phyloP scores from a whole-genome alignment of 2,888 invertebrate species.

The Eilema griseolum region DNA sequence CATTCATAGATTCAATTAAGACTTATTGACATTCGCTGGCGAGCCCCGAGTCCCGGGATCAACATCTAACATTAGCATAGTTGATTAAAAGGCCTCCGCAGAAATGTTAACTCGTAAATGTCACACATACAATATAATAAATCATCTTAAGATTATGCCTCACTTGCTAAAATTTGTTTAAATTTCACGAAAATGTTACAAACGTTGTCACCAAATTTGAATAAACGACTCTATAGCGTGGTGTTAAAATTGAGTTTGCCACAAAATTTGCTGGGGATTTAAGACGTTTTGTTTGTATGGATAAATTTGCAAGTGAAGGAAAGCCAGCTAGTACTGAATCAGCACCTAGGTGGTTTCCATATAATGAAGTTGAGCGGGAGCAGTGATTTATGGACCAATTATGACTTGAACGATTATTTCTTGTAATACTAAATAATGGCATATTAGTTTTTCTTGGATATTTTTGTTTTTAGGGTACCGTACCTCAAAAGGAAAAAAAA shows the following conservation, averaged over 20 bases:
- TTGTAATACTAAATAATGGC: constrained; percentile 50
- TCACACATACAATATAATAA: constrained; percentile 84
- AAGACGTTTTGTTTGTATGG: constrained; percentile 49
- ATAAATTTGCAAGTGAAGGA: constrained; percentile 74
- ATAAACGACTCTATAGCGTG: constrained; percentile 46
- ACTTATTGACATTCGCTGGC: constrained; percentile 79
- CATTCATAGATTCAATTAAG: constrained; percentile 81
- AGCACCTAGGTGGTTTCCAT: constrained; percentile 76
- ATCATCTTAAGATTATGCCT: constrained; percentile 85
- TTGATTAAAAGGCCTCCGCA: constrained; percentile 85
- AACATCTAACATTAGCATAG: constrained; percentile 85
- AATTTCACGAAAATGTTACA: constrained; percentile 59
- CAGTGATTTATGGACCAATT: constrained; percentile 84
- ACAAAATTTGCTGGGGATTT: constrained; percentile 36
- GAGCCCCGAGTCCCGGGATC: constrained; percentile 68
- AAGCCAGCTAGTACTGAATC: constrained; percentile 79
- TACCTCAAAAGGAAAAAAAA: too few species aligned
- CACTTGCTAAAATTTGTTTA: constrained; percentile 73
- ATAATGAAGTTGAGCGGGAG: constrained; percentile 73
- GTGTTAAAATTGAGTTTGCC: constrained; percentile 51
- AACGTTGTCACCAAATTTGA: constrained; percentile 44
- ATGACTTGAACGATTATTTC: constrained; percentile 73
- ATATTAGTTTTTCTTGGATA: constrained; percentile 7
- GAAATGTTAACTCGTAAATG: constrained; percentile 84
- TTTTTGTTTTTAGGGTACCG: too few species aligned